phyloP scores from a whole-genome alignment of 2,888 invertebrate genomes.

The Antitype chi region DNA sequence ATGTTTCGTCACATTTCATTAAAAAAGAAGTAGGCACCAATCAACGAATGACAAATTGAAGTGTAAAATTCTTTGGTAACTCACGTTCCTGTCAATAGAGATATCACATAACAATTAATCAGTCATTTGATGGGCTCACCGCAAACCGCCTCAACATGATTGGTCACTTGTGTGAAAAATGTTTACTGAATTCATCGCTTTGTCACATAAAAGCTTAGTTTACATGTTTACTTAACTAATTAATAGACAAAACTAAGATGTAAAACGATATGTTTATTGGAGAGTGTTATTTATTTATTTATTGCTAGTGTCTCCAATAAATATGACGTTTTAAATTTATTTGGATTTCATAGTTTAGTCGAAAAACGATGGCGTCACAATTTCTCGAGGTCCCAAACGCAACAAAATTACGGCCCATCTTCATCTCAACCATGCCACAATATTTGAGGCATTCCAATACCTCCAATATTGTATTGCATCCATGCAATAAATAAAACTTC shows the following conservation, averaged over 20 bases:
- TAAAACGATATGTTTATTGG: slow-evolving; percentile 30
- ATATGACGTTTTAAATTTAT: slow-evolving; percentile 35
- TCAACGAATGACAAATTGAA: slow-evolving; percentile 64
- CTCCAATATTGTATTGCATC: too few relatives aligned
- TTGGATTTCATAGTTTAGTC: slow-evolving; percentile 9
- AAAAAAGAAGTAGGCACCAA: slow-evolving; percentile 57
- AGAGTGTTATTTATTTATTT: slow-evolving; percentile 25
- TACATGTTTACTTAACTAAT: slow-evolving; percentile 18
- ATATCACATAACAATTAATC: slow-evolving; percentile 57
- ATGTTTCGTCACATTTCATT: slow-evolving; percentile 63
- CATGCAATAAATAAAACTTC: slow-evolving; percentile 1
- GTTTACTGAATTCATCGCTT: slow-evolving; percentile 1
- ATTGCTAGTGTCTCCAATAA: slow-evolving; percentile 6
- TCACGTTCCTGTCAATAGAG: slow-evolving; percentile 53
- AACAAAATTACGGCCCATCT: background rate
- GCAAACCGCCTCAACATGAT: slow-evolving; percentile 7
- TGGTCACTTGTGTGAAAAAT: slow-evolving; percentile 13
- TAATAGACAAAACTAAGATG: slow-evolving; percentile 19
- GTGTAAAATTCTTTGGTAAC: slow-evolving; percentile 59
- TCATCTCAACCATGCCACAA: background rate
- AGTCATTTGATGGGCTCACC: slow-evolving; percentile 45
- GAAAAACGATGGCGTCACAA: background rate
- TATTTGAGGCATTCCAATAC: background rate
- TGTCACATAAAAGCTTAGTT: slow-evolving; percentile 11
- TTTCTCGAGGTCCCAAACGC: background rate